Evolutionary conservation across 2,888 invertebrate species (phyloP).

Genomic region (Tenthredo mesomela): DNA sequence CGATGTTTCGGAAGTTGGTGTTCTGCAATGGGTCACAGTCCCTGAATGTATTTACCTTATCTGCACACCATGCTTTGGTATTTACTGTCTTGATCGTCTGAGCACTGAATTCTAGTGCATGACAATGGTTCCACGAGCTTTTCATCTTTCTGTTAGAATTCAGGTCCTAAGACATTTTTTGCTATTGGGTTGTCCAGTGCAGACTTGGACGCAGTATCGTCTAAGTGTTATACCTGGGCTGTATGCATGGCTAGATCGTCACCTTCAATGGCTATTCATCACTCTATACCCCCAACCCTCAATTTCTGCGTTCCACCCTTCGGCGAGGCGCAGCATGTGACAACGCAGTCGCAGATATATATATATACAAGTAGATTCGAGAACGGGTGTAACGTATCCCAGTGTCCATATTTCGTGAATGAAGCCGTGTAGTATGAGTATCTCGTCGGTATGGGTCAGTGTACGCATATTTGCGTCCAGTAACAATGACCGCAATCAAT

Average conservation of each 20-base stretch:
- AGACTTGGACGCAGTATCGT: neutral
- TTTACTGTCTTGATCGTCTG: neutral
- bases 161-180: neutral
- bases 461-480: constrained; percentile 40
- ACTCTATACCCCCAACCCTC: neutral
- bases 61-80: neutral
- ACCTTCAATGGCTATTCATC: constrained; percentile 35
- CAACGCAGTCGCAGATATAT: neutral
- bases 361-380: neutral
- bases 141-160: neutral
- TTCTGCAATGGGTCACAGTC: neutral
- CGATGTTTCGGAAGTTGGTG: neutral
- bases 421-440: constrained; percentile 11
- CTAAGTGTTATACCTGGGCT: neutral
- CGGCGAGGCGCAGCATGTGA: neutral
- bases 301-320: neutral
- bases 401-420: constrained; percentile 38
- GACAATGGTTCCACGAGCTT: neutral
- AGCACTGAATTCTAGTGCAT: neutral
- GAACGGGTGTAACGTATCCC: neutral
- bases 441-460: constrained; percentile 11
- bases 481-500: constrained; percentile 76
- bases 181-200: neutral
- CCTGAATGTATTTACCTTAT: constrained; percentile 4
- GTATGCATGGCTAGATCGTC: constrained; percentile 3